phyloP scores from a whole-genome alignment of 2,797 vertebrate genomes.

The Phyllotis vaccarum region DNA sequence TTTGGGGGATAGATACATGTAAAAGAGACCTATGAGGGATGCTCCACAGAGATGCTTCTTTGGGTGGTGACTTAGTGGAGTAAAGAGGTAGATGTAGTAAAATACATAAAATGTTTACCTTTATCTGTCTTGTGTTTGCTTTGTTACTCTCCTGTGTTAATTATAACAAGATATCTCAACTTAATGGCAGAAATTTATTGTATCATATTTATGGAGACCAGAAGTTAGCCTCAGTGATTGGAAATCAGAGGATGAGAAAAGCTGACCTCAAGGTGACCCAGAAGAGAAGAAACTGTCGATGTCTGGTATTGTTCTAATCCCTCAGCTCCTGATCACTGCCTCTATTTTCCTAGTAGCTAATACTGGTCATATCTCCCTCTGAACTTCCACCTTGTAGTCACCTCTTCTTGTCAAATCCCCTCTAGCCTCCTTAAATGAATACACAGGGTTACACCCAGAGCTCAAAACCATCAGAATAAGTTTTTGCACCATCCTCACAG shows the following conservation, averaged over 20 bases:
- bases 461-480: not conserved
- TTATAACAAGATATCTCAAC: not conserved
- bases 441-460: no score
- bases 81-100: not conserved
- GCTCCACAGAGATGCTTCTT: rapidly evolving
- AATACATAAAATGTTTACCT: not conserved
- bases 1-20: rapidly evolving
- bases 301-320: no score
- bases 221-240: not conserved
- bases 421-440: not conserved
- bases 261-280: rapidly evolving
- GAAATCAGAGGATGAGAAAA: no score
- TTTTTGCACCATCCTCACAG: not conserved
- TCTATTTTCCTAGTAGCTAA: not conserved
- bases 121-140: not conserved
- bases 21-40: no score
- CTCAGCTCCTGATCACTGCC: not conserved
- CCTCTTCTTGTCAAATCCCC: no score
- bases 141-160: not conserved
- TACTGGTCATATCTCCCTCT: rapidly evolving
- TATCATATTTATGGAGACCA: not conserved
- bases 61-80: rapidly evolving
- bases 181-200: not conserved
- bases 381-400: not conserved
- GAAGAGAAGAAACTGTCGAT: not conserved